Conservation (phyloP, 1,140 invertebrate genomes). For the Lordiphosa stackelbergi region DNA sequence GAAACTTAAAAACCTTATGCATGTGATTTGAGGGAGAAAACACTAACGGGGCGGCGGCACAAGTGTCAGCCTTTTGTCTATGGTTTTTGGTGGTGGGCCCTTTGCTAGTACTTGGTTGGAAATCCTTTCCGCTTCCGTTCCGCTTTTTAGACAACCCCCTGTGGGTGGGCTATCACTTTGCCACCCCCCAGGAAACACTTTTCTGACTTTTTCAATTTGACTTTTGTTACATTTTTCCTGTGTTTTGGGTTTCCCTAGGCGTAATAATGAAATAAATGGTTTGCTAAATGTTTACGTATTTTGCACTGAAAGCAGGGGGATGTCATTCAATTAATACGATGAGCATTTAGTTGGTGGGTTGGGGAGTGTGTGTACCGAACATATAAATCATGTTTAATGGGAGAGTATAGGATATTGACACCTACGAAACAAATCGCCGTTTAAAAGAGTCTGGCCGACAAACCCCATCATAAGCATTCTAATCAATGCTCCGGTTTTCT, state of each 20-base stretch:
- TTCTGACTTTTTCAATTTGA: constrained; percentile 74
- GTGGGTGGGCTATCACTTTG: constrained; percentile 35
- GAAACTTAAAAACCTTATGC: constrained; percentile 73
- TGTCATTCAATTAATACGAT: constrained; percentile 63
- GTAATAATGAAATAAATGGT: constrained; percentile 77
- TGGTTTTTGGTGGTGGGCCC: constrained; percentile 42
- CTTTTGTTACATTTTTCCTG: constrained; percentile 31
- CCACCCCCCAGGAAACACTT: constrained; percentile 33
- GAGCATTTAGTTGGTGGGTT: constrained; percentile 28
- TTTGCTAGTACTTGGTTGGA: constrained; percentile 39
- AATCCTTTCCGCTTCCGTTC: constrained; percentile 55
- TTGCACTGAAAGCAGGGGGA: constrained; percentile 17
- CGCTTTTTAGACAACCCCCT: constrained; percentile 58
- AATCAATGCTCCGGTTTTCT: too few species aligned
- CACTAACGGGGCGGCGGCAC: constrained; percentile 19
- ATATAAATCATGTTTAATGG: constrained; percentile 4
- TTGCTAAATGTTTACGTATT: constrained; percentile 74
- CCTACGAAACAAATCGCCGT: too few species aligned
- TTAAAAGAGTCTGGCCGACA: too few species aligned
- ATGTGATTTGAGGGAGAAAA: constrained; percentile 58
- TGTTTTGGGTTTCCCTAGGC: constrained; percentile 32
- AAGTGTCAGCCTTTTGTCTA: constrained; percentile 56
- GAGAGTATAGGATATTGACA: not conserved
- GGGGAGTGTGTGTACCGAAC: not conserved
- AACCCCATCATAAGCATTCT: too few species aligned